Evolutionary conservation across 2,888 invertebrate genomes (phyloP).

Genomic region (Leptinotarsa juncta): DNA sequence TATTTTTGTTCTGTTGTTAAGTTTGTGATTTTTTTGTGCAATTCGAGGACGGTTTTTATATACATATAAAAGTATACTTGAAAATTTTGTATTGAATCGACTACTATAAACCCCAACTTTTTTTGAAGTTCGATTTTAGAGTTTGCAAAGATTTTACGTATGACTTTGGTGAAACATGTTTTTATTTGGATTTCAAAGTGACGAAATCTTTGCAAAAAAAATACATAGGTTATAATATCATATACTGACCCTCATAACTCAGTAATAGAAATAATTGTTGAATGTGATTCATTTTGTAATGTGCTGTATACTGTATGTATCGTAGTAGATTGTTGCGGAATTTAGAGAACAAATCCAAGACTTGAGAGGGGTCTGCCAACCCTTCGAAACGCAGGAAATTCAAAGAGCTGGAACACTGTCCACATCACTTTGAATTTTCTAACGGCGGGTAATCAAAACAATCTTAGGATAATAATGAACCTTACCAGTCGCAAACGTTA

Average conservation of each 20-base stretch:
- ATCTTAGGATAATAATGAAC: conserved; percentile 43
- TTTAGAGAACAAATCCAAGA: conserved; percentile 45
- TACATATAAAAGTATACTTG: conserved; percentile 36
- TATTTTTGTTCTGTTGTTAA: conserved; percentile 47
- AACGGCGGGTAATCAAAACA: conserved; percentile 44
- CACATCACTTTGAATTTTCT: conserved; percentile 29
- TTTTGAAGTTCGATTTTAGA: conserved; percentile 48
- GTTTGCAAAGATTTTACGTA: conserved; percentile 46
- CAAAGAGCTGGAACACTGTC: conserved; percentile 9
- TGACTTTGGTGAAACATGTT: conserved; percentile 23
- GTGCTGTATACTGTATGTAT: conserved; percentile 63
- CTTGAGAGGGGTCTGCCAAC: conserved; percentile 49
- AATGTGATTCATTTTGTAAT: conserved; percentile 63
- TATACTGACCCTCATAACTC: conserved; percentile 47
- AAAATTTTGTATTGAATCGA: conserved; percentile 51
- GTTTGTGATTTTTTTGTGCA: conserved; percentile 46
- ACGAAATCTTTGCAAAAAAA: conserved; percentile 13
- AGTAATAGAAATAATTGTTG: conserved; percentile 60
- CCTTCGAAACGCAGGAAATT: conserved; percentile 44
- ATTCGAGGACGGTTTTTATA: conserved; percentile 43
- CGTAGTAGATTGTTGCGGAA: conserved; percentile 59
- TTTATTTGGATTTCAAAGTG: conserved; percentile 15
- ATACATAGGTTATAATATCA: conserved; percentile 25
- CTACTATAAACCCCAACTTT: conserved; percentile 59
- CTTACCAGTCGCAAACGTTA: conserved; percentile 43